Conservation (phyloP, 2,113 vertebrate genomes). For the Ammospiza nelsoni region DNA sequence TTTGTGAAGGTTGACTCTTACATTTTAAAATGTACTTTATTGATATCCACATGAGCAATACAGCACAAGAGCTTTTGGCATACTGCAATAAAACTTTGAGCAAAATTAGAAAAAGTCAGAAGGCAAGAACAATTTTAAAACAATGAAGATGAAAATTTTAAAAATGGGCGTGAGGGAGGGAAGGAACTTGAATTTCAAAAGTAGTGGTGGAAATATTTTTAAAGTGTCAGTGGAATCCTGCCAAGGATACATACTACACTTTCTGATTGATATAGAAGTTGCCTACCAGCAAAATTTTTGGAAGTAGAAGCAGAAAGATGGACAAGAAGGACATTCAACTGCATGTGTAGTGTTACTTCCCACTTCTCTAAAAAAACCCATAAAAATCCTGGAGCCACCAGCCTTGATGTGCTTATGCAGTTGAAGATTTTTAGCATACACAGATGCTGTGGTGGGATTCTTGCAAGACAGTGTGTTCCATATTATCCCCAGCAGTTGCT, state of each 20-base stretch:
- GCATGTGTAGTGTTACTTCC: neutral
- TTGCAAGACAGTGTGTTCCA: neutral
- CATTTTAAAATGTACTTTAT: neutral
- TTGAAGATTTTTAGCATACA: neutral
- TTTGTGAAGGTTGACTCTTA: neutral
- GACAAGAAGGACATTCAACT: neutral
- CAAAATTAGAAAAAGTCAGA: neutral
- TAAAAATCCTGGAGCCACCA: neutral
- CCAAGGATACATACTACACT: neutral
- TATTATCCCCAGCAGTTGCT: neutral
- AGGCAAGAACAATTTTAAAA: neutral
- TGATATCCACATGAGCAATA: neutral
- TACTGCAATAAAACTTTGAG: neutral
- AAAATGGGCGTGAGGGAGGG: fast-evolving
- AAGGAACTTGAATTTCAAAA: neutral
- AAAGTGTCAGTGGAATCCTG: neutral
- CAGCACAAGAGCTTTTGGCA: neutral
- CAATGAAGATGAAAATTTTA: neutral
- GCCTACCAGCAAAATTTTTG: neutral
- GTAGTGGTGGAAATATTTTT: neutral
- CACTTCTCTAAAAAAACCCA: neutral
- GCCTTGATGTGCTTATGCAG: neutral
- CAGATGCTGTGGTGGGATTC: slow-evolving; percentile 2
- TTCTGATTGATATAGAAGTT: neutral
- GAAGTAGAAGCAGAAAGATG: neutral